Evolutionary conservation across 2,888 invertebrate genomes (phyloP).

Genomic region (Dasypolia templi): DNA sequence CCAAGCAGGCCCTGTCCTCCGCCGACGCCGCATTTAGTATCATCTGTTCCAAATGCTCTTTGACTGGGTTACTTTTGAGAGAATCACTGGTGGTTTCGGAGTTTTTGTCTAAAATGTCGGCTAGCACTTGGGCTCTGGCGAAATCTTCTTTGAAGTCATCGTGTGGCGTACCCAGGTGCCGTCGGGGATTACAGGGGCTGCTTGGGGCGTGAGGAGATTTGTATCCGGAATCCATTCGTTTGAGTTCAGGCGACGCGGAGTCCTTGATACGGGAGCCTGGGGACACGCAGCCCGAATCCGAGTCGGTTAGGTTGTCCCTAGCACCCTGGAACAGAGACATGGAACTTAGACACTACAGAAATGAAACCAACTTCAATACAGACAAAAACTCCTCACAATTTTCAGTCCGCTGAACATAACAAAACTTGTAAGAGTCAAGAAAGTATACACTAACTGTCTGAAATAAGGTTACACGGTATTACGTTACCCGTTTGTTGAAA

Average conservation of each 20-base stretch:
- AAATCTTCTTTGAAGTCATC: constrained; percentile 89
- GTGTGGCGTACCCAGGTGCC: constrained; percentile 81
- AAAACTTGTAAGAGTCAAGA: constrained; percentile 49
- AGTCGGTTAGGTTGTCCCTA: constrained; percentile 89
- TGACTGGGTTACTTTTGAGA: constrained; percentile 86
- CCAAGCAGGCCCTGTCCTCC: constrained; percentile 91
- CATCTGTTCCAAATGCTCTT: constrained; percentile 88
- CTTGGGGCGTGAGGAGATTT: constrained; percentile 87
- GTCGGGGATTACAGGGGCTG: constrained; percentile 85
- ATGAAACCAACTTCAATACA: not conserved
- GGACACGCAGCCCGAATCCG: constrained; percentile 89
- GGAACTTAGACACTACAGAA: not conserved
- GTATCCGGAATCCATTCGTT: constrained; percentile 90
- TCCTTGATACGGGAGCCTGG: constrained; percentile 89
- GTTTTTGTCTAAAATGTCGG: constrained; percentile 85
- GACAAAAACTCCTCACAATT: constrained; percentile 10
- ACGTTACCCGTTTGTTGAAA: constrained; percentile 54
- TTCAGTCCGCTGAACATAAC: constrained; percentile 29
- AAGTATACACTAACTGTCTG: constrained; percentile 37
- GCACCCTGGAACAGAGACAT: constrained; percentile 81
- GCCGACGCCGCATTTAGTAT: constrained; percentile 87
- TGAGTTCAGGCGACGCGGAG: constrained; percentile 89
- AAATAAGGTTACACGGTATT: constrained; percentile 56
- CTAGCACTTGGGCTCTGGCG: constrained; percentile 87
- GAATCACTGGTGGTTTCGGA: constrained; percentile 87